These are phyloP conservation scores for Murina feae DNA, from an alignment of 2,113 vertebrate genomes.

Conservation along the genomic window DNA sequence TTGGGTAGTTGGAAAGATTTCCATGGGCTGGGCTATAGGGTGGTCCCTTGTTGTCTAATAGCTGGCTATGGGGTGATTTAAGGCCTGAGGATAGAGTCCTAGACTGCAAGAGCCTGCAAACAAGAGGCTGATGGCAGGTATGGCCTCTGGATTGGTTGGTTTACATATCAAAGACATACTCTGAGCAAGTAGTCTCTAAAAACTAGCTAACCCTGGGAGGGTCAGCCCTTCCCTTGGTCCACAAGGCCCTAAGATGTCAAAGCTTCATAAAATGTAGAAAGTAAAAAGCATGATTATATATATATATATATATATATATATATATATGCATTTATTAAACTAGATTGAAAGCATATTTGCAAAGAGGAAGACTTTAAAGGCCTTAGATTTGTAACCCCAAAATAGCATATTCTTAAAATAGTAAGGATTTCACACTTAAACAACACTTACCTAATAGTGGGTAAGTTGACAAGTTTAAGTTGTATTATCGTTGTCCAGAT, in stretches of 20 bases:
- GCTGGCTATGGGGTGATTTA: background rate
- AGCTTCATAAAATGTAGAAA: background rate
- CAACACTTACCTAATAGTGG: background rate
- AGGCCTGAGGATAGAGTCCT: background rate
- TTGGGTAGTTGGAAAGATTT: background rate
- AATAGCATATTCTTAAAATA: background rate
- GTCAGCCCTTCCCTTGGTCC: background rate
- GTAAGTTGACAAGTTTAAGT: background rate
- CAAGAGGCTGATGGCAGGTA: background rate
- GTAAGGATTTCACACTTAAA: slow-evolving; percentile 30
- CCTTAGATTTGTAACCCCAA: background rate
- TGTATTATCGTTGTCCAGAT: background rate
- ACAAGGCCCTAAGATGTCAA: background rate
- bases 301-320: background rate
- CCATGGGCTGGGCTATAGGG: accelerated
- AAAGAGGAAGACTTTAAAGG: background rate
- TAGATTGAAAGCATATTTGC: background rate
- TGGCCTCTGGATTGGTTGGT: background rate
- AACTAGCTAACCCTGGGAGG: background rate
- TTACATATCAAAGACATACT: background rate
- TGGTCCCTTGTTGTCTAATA: background rate
- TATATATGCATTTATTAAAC: background rate
- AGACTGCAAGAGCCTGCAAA: background rate
- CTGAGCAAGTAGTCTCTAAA: background rate
- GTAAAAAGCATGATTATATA: background rate